Base-by-base conservation (phyloP, 1,140 invertebrate genomes). In the Myzus persicae region DNA sequence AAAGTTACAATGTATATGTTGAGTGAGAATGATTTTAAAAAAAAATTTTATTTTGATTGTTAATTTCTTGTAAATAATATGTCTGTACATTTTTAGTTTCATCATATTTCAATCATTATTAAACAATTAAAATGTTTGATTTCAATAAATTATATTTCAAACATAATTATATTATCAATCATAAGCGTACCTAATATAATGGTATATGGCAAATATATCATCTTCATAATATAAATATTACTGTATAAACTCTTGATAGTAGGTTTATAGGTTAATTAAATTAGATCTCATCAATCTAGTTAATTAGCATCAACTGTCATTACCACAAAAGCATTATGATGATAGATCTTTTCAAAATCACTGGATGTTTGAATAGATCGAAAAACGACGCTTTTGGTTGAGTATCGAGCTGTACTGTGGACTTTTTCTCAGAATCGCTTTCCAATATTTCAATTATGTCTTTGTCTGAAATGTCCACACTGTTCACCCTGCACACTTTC, bases 311-410 rank as follows among this genome's bases (percentile, higher is more conserved):
- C 8, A 67, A n/a, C 31, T 67, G 14, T 93, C 95, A 95, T 95
- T 96, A 97, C 97, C 97, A 98, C 94, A 97, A 96, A 94, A 97
- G 97, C 95, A 98, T 98, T 93, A 98, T 96, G 84, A 97, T 96
- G 2, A 97, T 94, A 67, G 97, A 96, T 94, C 97, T 96, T 82
- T 96, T 96, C 76, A 97, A 96, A 42, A 98, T 95, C 94, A 97
- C 97, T 2, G 96, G 96, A 94, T 97, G 97, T 93, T 96, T 96
- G 93, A 98, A 96, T 14, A 98, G 95, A 95, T 97, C 97, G 36
- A 97, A 95, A 4, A 97, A 94, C 0, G 96, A 96, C 7, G 96
- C 95, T 94, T 96, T 95, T 94, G 95, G 95, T 46, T 81, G 26
- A 42, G 94, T 94, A 88, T 96, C 95, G 36, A 87, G 59, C 88